Base-by-base conservation (phyloP, 2,113 vertebrate species). In the Channa maculata region DNA sequence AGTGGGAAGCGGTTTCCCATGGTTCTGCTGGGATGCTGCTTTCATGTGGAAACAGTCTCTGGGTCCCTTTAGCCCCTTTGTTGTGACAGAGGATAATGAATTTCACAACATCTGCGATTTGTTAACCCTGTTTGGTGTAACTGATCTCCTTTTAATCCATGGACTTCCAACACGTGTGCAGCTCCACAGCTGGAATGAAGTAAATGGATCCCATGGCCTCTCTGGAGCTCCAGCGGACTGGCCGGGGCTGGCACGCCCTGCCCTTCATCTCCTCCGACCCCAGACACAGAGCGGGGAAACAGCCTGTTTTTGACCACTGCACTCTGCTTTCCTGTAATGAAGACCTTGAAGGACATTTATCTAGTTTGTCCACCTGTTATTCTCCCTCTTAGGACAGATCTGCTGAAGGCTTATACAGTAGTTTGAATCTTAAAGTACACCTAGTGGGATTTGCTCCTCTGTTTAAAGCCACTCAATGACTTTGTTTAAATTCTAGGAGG, bases 81-180 rank as follows among this genome's bases (percentile, higher is more conserved):
- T 91, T 90, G 83, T 87, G 89, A 90, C 87, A 88, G 65, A 82
- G 74, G 81, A 89, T 91, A 88, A 92, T 90, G 76, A 83, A 93
- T 87, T 91, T 92, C 86, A 87, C 75, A 77, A 92, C 92, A 93
- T 93, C 87, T 93, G 93, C 82, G 83, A 88, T 92, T 91, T 88
- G 88, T 92, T 93, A 90, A 79, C 61, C 81, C 64, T 70, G 74
- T 92, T 91, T 88, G 83, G 80, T 89, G 85, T 80, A 91, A 91
- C 88, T 57, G 80, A 89, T 89, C 89, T 90, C 71, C 73, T 86
- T 93, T 89, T 86, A 91, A 92, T 89, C 82, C 71, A 33, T 58
- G 76, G 69, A 85, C 83, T 92, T 92, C 78, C 59, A 86, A 75
- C 63, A 48, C 43, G 71, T 87, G 75, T 70, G 79, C 77, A 79